phyloP scores from a whole-genome alignment of 2,113 vertebrate species.

The Pholis gunnellus region DNA sequence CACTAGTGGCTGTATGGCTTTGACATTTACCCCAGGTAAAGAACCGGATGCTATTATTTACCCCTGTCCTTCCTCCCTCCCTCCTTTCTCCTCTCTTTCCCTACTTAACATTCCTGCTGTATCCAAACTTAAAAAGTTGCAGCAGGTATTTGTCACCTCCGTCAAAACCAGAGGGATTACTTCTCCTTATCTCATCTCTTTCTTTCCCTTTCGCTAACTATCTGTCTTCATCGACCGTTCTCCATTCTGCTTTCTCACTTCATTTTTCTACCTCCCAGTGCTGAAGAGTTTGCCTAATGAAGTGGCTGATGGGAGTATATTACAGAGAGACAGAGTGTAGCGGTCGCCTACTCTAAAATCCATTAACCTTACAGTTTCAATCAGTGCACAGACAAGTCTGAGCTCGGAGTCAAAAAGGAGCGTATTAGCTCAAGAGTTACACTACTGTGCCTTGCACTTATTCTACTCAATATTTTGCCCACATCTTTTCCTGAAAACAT shows the following conservation, averaged over 20 bases:
- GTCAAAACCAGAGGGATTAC: conserved; percentile 43
- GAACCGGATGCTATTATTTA: conserved; percentile 68
- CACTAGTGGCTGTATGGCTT: conserved; percentile 73
- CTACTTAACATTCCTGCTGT: conserved; percentile 14
- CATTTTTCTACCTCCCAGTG: conserved; percentile 70
- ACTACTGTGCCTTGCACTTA: conserved; percentile 33
- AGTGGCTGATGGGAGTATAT: conserved; percentile 82
- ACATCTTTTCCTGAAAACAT: conserved; percentile 31
- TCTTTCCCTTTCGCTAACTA: conserved; percentile 54
- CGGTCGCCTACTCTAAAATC: conserved; percentile 79
- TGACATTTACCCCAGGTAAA: conserved; percentile 79
- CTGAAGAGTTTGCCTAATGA: conserved; percentile 79
- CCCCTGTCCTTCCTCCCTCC: conserved; percentile 8
- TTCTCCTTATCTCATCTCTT: conserved; percentile 30
- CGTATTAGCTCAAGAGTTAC: conserved; percentile 52
- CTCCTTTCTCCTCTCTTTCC: neutral
- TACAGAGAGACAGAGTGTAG: conserved; percentile 78
- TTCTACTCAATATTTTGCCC: conserved; percentile 44
- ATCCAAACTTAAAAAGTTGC: conserved; percentile 23
- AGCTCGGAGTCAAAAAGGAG: conserved; percentile 64
- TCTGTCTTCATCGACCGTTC: conserved; percentile 60
- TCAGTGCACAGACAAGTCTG: conserved; percentile 70
- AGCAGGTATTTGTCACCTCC: conserved; percentile 57
- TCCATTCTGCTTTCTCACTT: conserved; percentile 68
- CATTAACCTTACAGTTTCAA: conserved; percentile 82